Conservation (phyloP, 2,888 invertebrate species). For the Lepidochitona cinerea region DNA sequence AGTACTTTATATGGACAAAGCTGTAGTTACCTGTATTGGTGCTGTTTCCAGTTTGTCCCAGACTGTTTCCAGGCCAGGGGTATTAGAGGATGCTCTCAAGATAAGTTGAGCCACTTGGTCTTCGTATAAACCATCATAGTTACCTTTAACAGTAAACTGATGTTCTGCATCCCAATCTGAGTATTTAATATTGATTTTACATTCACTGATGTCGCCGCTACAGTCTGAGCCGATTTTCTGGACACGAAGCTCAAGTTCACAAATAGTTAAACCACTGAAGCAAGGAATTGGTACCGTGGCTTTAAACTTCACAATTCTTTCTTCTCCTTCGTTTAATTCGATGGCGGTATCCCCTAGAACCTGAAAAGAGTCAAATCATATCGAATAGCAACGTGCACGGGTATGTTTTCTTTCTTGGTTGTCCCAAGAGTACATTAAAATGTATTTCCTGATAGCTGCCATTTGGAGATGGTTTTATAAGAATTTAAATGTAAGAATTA, state of each 20-base stretch:
- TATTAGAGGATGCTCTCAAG: neutral
- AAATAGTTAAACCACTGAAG: neutral
- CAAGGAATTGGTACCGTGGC: neutral
- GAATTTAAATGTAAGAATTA: no score
- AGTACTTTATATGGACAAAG: no score
- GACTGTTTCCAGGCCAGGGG: no score
- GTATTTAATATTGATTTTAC: neutral
- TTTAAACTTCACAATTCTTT: neutral
- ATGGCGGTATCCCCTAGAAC: neutral
- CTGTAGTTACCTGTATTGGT: no score
- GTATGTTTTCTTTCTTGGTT: no score
- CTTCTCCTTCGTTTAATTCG: neutral
- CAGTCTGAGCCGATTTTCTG: neutral
- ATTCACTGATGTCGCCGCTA: neutral
- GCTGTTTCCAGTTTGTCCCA: no score
- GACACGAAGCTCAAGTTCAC: neutral
- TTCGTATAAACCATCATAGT: neutral
- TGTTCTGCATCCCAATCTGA: neutral
- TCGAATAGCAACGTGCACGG: no score
- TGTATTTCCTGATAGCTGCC: no score
- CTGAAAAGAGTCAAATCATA: no score
- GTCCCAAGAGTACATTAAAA: no score
- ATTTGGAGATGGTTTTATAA: no score
- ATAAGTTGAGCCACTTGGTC: neutral
- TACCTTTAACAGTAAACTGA: neutral